Conservation (phyloP, 1,140 invertebrate genomes). For the Drosophila persimilis region DNA sequence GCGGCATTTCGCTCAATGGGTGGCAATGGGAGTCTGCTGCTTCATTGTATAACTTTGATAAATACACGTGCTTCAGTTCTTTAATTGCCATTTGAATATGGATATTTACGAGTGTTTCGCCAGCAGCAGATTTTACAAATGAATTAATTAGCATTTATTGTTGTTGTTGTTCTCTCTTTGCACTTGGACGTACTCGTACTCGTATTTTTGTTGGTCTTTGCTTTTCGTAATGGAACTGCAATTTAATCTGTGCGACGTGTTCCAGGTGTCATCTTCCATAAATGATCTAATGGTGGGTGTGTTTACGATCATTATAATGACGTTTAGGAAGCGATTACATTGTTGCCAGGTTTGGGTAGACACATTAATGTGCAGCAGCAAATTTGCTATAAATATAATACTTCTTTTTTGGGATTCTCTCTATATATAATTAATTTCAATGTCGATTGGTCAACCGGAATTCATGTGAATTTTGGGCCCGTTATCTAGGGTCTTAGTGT, state of each 20-base stretch:
- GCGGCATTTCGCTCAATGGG: neutral
- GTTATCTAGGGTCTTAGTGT: neutral
- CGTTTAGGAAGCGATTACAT: neutral
- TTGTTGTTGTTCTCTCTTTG: constrained; percentile 4
- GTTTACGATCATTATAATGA: neutral
- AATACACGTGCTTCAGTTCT: constrained; percentile 16
- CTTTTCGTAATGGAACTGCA: constrained; percentile 9
- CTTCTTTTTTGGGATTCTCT: neutral
- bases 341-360: neutral
- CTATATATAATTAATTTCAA: too few species aligned
- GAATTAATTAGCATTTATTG: constrained; percentile 34
- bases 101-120: constrained; percentile 25
- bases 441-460: too few species aligned
- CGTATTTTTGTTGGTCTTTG: neutral
- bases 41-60: neutral
- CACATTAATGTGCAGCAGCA: neutral
- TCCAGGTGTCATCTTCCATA: constrained; percentile 1
- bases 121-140: constrained; percentile 10
- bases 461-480: neutral
- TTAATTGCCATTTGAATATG: constrained; percentile 18
- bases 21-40: too few species aligned
- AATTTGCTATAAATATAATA: neutral
- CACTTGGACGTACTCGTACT: constrained; percentile 2
- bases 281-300: constrained; percentile 8
- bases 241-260: constrained; percentile 41